Evolutionary conservation across 2,113 vertebrate species (phyloP).

Genomic region (Fukomys damarensis): DNA sequence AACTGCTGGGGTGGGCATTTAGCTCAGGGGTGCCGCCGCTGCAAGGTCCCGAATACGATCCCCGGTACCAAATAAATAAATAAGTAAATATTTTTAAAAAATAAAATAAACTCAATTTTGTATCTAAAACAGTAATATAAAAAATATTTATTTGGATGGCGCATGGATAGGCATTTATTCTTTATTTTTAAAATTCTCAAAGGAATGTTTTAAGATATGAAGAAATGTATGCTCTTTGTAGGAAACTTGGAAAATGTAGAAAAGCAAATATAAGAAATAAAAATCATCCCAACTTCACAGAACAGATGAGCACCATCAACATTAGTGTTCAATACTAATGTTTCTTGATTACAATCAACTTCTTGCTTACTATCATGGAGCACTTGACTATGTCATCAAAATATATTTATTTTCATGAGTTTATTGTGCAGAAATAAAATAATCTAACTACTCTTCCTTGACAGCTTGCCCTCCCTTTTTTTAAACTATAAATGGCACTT

Average conservation of each 20-base stretch:
- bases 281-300: not conserved
- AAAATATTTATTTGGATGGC: not conserved
- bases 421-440: slow-evolving; percentile 26
- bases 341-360: not conserved
- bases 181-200: slow-evolving; percentile 7
- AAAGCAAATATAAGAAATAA: slow-evolving; percentile 25
- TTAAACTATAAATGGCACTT: not conserved
- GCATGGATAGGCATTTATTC: not conserved
- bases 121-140: not conserved
- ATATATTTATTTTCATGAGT: not conserved
- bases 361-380: not conserved
- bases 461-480: not conserved
- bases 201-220: not conserved
- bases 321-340: not conserved
- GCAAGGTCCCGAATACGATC: too few relatives aligned
- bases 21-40: too few relatives aligned
- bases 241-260: slow-evolving; percentile 13
- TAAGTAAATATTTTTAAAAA: too few relatives aligned
- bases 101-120: not conserved
- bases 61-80: too few relatives aligned
- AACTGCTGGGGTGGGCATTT: too few relatives aligned
- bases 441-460: not conserved
- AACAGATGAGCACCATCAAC: not conserved
- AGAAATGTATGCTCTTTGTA: not conserved
- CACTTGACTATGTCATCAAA: not conserved